Base-by-base conservation (phyloP, 2,888 invertebrate species). In the Amphipyra berbera region DNA sequence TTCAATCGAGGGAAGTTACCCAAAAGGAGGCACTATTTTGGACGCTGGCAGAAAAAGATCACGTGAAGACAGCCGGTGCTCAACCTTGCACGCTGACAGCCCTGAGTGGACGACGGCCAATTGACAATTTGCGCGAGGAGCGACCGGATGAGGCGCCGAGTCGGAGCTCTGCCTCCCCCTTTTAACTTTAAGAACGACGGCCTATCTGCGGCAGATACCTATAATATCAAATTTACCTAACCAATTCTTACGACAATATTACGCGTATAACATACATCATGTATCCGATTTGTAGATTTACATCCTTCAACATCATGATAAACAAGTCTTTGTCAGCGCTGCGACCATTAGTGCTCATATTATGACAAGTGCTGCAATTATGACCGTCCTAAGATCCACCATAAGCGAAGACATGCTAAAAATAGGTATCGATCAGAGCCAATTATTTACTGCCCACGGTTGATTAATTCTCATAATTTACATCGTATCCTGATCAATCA, bases 111-210 rank as follows among this genome's bases (percentile, higher is more conserved):
- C 88, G 86, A 82, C 85, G 84, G 82, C 86, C 92, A 93, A 92
- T 93, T 92, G 90, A 86, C 93, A 93, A 94, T 94, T 94, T 91
- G 91, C 87, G 89, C 87, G 86, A 86, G 85, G 83, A 86, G 71
- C 82, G 88, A 90, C 93, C 94, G 94, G 94, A 94, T 93, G 93
- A 90, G 91, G 91, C 91, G 88, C 87, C 88, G 90, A 82, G 87
- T 82, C 82, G 86, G 81, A 80, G 84, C 85, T 86, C 87, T 88
- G 82, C 89, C 92, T 90, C 92, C 94, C 91, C 93, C 90, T 89
- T 89, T 87, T 85, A 85, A 91, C 86, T 91, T 90, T 85, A 86
- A 85, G 84, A 88, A 82, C 84, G 86, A 64, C 84, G 84, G 82
- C 86, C 85, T 85, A 83, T 85, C 84, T 85, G 77, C 73, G 72